Evolutionary conservation across 2,888 invertebrate species (phyloP).

Genomic region (Pammene aurita): DNA sequence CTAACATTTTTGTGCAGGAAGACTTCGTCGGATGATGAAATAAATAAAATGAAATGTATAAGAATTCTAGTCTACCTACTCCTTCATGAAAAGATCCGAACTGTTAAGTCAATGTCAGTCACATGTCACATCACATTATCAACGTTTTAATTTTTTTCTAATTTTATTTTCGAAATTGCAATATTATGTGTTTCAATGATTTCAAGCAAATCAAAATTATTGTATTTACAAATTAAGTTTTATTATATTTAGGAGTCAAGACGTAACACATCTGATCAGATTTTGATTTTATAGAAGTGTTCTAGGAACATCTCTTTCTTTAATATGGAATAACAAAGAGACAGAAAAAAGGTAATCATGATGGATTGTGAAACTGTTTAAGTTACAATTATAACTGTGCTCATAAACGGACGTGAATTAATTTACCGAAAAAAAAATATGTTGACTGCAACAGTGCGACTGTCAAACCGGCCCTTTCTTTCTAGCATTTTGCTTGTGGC

Average conservation of each 20-base stretch:
- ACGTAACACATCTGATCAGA: too few species aligned
- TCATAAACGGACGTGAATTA: not conserved
- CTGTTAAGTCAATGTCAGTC: conserved; percentile 10
- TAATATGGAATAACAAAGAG: too few species aligned
- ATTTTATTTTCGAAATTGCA: not conserved
- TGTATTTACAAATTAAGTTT: too few species aligned
- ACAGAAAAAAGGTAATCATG: too few species aligned
- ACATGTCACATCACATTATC: not conserved
- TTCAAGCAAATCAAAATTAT: not conserved
- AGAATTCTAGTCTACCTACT: not conserved
- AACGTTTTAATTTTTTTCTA: not conserved
- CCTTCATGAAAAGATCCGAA: not conserved
- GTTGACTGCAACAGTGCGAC: not conserved
- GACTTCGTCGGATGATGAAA: conserved; percentile 24
- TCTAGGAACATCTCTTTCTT: too few species aligned
- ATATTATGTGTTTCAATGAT: too few species aligned
- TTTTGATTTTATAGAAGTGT: too few species aligned
- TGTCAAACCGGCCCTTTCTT: conserved; percentile 27
- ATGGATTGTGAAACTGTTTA: conserved; percentile 3
- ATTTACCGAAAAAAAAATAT: not conserved
- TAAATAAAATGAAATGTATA: conserved; percentile 5
- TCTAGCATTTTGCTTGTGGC: conserved; percentile 28
- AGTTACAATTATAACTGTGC: not conserved
- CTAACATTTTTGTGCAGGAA: conserved; percentile 58
- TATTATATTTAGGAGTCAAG: too few species aligned